phyloP scores from a whole-genome alignment of 2,113 vertebrate genomes.

The Platysteira castanea region DNA sequence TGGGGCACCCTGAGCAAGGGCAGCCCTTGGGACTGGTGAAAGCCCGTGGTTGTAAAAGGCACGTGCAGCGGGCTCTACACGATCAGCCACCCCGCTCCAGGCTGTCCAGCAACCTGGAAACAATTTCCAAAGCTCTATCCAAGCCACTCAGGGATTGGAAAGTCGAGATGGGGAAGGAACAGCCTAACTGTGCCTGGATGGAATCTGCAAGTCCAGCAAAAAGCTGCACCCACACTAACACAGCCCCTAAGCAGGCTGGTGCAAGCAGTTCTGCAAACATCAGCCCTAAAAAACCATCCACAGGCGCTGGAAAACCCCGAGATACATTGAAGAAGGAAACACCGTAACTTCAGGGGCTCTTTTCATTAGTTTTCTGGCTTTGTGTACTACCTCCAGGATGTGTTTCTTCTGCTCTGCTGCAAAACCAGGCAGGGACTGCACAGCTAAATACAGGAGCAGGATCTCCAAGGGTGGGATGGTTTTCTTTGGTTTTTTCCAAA shows the following conservation, averaged over 20 bases:
- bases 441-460: not conserved
- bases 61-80: rapidly evolving
- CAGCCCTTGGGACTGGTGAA: not conserved
- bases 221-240: not conserved
- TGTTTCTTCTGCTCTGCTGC: not conserved
- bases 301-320: not conserved
- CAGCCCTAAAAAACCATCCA: not conserved
- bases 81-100: not conserved
- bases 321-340: not conserved
- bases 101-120: constrained; percentile 1
- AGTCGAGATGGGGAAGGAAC: not conserved
- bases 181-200: not conserved
- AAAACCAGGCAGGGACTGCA: not conserved
- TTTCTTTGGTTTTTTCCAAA: not conserved
- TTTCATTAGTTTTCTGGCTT: constrained; percentile 4
- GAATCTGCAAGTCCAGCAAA: constrained; percentile 26
- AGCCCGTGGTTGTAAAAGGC: not conserved
- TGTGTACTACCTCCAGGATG: not conserved
- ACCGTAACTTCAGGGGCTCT: not conserved
- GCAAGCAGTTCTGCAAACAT: not conserved
- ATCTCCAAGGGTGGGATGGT: not conserved
- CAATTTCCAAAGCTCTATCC: not conserved
- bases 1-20: not conserved
- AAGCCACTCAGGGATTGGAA: not conserved
- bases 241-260: not conserved